Evolutionary conservation across 30 jellyfish, hydroid and myxozoan species (phyloP), one percentile per base, ranked within the genome.

Genomic region (Catostylus mosaicus): DNA sequence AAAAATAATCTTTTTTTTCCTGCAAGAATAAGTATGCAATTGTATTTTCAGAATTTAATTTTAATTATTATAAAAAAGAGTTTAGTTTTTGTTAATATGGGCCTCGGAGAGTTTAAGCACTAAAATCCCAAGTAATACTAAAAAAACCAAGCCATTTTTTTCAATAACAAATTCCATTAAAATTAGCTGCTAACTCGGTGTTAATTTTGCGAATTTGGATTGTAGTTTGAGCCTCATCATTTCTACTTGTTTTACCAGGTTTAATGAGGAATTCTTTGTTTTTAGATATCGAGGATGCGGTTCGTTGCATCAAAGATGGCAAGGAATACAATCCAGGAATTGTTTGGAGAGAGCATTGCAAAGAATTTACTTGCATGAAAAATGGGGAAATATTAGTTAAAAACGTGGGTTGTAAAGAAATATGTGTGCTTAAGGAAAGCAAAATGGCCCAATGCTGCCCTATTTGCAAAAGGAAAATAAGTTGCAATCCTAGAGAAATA

Each of bases 401-500:
- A 2, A n/a, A 50, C 19, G 11, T 30, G 18, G 22, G 26, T 54
- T 74, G 85, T 32, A 33, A 46, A 20, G 56, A 31, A 61, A 30
- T 0, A 3, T 74, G 85, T 51, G 85, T 51, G 3, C 59, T 36
- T 12, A 45, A 24, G 31, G 9, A 36, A 43, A 19, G 34, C 45
- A 33, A 30, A 52, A 59, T 16, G 4, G 26, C 40, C 16, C 30
- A 26, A 20, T 80, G 90, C 54, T 80, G 90, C 67, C 84, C 77
- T 4, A 70, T 80, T 16, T 80, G 90, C 40, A 48, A 31, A 60
- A 45, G 67, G 19, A 80, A 54, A 19, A 32, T 80, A 12, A 50
- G 75, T 34, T 80, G 90, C 73, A 29, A 43, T 1, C 29, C 90
- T 0, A 68, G 70, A 29, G 90, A 80, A 34, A 65, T 80, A 1